These are phyloP conservation scores for Ophion slaviceki DNA, from an alignment of 2,888 invertebrate genomes.

Conservation along the genomic window DNA sequence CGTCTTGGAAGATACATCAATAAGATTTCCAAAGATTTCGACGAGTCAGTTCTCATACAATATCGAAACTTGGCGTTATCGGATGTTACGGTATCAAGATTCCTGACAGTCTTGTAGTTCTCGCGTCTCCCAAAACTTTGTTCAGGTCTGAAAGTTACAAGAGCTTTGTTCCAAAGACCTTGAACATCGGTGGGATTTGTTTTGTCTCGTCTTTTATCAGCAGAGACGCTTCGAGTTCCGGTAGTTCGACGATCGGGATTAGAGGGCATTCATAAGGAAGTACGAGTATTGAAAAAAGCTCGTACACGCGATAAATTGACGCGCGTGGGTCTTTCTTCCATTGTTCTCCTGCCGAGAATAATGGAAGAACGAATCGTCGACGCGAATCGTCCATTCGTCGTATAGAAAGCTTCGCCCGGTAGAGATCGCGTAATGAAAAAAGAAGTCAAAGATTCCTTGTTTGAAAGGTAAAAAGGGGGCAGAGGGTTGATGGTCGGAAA, in stretches of 20 bases:
- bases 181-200: not conserved
- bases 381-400: not conserved
- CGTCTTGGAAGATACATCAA: not conserved
- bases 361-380: not conserved
- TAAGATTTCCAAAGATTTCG: not conserved
- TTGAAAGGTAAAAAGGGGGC: slow-evolving; percentile 3
- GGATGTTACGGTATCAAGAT: slow-evolving; percentile 19
- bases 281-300: not conserved
- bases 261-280: not conserved
- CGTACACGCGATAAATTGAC: slow-evolving; percentile 2
- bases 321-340: not conserved
- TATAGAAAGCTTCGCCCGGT: not conserved
- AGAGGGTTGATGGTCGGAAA: slow-evolving; percentile 1
- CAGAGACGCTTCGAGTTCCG: slow-evolving; percentile 6
- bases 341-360: not conserved
- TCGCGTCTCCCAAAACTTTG: not conserved
- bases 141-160: not conserved
- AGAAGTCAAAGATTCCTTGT: slow-evolving; percentile 21
- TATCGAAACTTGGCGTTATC: not conserved
- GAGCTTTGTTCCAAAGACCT: slow-evolving; percentile 10
- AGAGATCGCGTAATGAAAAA: slow-evolving; percentile 5
- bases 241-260: not conserved
- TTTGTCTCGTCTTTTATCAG: not conserved
- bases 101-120: not conserved
- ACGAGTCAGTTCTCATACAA: not conserved